phyloP scores from a whole-genome alignment of 1,140 invertebrate species.

The Drosophila pruinosa region DNA sequence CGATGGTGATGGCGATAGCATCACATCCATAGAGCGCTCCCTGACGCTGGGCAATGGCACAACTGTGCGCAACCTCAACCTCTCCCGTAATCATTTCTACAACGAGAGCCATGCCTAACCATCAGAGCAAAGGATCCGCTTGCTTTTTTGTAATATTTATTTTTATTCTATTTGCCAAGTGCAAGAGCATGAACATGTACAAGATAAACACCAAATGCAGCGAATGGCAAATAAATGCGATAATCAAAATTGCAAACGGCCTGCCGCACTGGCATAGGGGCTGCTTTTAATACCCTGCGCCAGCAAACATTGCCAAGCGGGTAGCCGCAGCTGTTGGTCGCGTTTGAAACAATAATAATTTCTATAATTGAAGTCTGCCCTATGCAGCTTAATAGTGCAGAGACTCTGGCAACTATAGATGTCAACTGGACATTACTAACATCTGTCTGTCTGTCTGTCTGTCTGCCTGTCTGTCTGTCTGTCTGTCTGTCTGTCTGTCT shows the following conservation, averaged over 20 bases:
- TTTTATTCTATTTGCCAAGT: constrained; percentile 19
- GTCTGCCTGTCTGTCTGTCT: no score
- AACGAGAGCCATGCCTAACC: constrained; percentile 55
- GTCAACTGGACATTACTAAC: no score
- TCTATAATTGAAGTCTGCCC: no score
- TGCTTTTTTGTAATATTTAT: constrained; percentile 26
- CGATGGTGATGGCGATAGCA: background rate
- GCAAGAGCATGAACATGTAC: constrained; percentile 12
- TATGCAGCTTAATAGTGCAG: no score
- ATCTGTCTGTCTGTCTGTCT: no score
- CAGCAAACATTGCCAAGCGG: background rate
- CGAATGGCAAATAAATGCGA: constrained; percentile 69
- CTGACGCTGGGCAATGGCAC: background rate
- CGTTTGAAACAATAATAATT: background rate
- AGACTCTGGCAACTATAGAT: no score
- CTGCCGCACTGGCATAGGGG: background rate
- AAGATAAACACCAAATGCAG: constrained; percentile 59
- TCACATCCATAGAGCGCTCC: background rate
- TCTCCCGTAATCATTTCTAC: constrained; percentile 26
- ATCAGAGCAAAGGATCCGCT: no score
- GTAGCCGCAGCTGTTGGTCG: background rate
- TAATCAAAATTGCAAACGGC: constrained; percentile 61
- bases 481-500: no score
- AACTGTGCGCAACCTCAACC: constrained; percentile 6
- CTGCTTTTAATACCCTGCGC: background rate